Evolutionary conservation across 2,888 invertebrate genomes (phyloP), one percentile per base, ranked within the genome.

Genomic region (Drosophila stalkeri): DNA sequence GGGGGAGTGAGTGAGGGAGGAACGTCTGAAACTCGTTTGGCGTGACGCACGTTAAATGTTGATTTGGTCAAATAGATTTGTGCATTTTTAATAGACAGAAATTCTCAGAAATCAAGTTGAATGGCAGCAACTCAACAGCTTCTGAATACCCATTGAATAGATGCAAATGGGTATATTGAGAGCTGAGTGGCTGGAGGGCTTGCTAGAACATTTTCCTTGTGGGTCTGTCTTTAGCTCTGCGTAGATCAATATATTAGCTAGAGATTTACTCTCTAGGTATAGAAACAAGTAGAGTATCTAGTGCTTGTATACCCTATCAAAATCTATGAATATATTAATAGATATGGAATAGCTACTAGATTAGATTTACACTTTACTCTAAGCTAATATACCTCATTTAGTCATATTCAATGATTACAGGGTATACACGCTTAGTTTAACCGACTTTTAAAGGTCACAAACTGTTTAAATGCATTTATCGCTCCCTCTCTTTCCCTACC

Each of bases 101-200:
- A 67, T 77, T 77, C 77, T 75, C 54, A 44, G 75, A 61, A 60
- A 52, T 56, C 12, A 18, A 33, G 41, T 37, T 59, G 5, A 61
- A 72, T 62, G 51, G 35, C 44, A 33, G 18, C 33, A 12, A 49
- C 2, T 49, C n/a, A 27, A 27, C 49, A 31, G 7, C 31, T 33
- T 18, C 12, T 3, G n/a, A n/a, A 18, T 49, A 12, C n/a, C n/a
- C 31, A 18, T 18, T 51, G 18, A 11, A 31, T 11, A 1, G n/a
- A 18, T 18, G 33, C 0, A 33, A 33, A 11, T 3, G 51, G 51
- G 51, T 18, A 51, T 51, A 33, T 51, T 33, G 35, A 12, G 7
- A 12, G 12, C 11, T 31, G 11, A n/a, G 46, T 23, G 23, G 46
- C 4, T 8, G 46, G 23, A 3, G 11, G 18, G 8, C 41, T 41